Evolutionary conservation across 2,797 vertebrate genomes (phyloP).

Genomic region (Stomatorhinus walkeri): DNA sequence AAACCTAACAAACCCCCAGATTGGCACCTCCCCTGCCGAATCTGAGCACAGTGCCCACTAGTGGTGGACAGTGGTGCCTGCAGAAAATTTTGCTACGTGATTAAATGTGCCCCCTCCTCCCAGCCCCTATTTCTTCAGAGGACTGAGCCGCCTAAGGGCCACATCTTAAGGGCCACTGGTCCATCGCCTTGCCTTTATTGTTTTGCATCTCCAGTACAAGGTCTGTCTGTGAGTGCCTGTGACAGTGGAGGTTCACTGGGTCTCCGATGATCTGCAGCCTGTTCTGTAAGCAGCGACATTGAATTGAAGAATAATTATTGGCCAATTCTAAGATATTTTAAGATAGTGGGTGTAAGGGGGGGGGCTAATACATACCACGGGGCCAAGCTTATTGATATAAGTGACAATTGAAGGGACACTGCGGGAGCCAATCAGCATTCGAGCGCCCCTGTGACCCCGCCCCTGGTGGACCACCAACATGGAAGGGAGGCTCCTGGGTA

Average conservation of each 20-base stretch:
- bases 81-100: background rate
- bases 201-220: background rate
- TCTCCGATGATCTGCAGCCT: background rate
- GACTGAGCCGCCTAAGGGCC: background rate
- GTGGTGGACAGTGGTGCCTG: background rate
- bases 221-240: background rate
- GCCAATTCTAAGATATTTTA: background rate
- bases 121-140: background rate
- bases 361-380: background rate
- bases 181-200: background rate
- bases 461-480: background rate
- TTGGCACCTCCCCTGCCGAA: background rate
- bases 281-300: slow-evolving; percentile 5
- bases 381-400: background rate
- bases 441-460: background rate
- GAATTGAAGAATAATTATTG: background rate
- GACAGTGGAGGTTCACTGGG: slow-evolving; percentile 12
- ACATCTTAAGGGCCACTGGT: background rate
- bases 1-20: background rate
- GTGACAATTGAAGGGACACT: background rate
- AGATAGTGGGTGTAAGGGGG: background rate
- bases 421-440: background rate
- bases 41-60: background rate
- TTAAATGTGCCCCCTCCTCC: background rate
- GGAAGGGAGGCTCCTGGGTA: background rate